phyloP scores from a whole-genome alignment of 92 coral and sea anemone species.

The Heteractis magnifica region DNA sequence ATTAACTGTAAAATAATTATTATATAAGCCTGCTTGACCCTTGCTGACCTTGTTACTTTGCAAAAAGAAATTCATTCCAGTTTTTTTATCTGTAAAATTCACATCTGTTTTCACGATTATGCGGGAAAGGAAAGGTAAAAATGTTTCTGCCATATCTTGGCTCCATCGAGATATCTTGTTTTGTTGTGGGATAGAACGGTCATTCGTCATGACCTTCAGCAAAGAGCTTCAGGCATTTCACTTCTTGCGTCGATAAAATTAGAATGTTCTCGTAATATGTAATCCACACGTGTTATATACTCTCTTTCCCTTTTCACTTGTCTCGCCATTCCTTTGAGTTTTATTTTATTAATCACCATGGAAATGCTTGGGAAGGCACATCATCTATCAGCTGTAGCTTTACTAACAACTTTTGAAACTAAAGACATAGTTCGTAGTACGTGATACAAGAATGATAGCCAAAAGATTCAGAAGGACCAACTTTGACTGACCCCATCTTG shows the following conservation, averaged over 20 bases:
- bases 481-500: neutral
- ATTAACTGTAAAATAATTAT: neutral
- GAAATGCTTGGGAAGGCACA: neutral
- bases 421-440: neutral
- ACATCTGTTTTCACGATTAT: conserved; percentile 10
- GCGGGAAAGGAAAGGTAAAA: neutral
- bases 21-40: conserved; percentile 5
- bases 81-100: neutral
- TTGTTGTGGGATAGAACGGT: neutral
- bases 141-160: neutral
- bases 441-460: neutral
- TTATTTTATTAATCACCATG: neutral
- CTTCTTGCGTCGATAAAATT: neutral
- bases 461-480: neutral
- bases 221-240: neutral
- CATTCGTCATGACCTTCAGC: neutral
- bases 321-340: neutral
- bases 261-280: too few species aligned
- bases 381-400: too few species aligned
- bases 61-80: neutral
- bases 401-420: too few species aligned
- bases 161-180: neutral
- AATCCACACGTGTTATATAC: too few species aligned
- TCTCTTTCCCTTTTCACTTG: neutral
- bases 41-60: neutral